A percentile compares a stretch with the other conserved stretches of the same genome.
Conservation (phyloP, 2,797 vertebrate genomes). For the Diglossa cyanea region DNA sequence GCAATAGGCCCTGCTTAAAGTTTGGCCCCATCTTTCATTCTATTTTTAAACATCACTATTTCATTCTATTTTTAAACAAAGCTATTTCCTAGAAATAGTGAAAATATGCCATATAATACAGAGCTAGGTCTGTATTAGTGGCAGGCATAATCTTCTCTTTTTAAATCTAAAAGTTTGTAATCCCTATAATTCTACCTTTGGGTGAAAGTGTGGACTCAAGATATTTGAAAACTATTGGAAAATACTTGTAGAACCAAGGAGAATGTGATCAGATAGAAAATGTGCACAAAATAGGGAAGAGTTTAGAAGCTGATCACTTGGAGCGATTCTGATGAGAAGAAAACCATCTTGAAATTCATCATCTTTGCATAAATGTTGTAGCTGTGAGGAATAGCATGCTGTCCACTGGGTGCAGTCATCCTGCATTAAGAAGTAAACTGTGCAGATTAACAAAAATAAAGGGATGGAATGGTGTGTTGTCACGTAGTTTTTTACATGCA, state of each 20-base stretch:
- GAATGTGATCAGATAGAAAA: background rate
- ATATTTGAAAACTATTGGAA: background rate
- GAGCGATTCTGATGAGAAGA: background rate
- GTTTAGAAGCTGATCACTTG: background rate
- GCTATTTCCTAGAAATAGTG: background rate
- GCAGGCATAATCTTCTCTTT: background rate
- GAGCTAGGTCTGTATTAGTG: background rate
- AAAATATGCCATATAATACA: background rate
- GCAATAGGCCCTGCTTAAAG: background rate
- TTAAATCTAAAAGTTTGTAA: background rate
- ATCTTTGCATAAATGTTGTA: background rate
- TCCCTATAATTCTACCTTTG: background rate
- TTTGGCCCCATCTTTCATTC: background rate
- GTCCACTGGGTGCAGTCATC: background rate
- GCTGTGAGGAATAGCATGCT: background rate
- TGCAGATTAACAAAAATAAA: background rate
- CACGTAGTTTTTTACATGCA: background rate
- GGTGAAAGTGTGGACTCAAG: background rate
- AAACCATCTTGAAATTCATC: background rate
- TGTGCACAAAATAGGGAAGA: background rate
- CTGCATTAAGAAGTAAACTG: background rate
- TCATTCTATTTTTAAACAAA: background rate
- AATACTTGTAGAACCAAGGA: background rate
- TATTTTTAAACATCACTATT: background rate
- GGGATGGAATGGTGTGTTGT: background rate